phyloP scores from a whole-genome alignment of 2,797 vertebrate species.

The Australoheros facetus region DNA sequence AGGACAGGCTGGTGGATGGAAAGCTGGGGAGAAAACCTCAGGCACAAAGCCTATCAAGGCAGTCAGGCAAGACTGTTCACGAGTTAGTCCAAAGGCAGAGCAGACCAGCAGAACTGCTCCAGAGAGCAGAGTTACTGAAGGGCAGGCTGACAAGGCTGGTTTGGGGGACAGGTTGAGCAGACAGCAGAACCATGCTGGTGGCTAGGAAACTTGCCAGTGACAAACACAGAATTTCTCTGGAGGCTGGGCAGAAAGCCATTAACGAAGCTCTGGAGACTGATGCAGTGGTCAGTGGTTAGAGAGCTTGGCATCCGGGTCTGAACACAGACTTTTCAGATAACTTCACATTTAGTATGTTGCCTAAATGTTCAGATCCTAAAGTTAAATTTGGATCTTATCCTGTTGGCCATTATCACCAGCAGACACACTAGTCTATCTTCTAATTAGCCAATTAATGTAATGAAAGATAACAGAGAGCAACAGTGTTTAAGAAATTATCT shows the following conservation, averaged over 20 bases:
- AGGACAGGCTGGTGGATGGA: not conserved
- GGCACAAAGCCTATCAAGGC: not conserved
- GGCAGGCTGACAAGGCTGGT: not conserved
- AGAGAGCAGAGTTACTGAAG: not conserved
- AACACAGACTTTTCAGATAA: not conserved
- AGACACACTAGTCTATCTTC: not conserved
- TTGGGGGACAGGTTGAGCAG: constrained; percentile 4
- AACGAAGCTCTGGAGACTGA: not conserved
- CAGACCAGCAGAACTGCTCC: not conserved
- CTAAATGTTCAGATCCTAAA: not conserved
- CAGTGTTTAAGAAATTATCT: too few relatives aligned
- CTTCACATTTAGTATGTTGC: not conserved
- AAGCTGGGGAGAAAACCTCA: not conserved
- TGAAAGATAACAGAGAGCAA: not conserved
- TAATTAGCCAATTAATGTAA: not conserved
- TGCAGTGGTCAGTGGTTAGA: too few relatives aligned
- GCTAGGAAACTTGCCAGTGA: not conserved
- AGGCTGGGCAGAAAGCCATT: not conserved
- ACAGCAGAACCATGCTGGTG: not conserved
- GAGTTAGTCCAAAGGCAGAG: not conserved
- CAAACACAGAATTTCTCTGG: not conserved
- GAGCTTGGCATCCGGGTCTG: too few relatives aligned
- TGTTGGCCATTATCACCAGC: not conserved
- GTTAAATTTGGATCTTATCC: not conserved
- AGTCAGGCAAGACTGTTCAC: not conserved